phyloP scores from a whole-genome alignment of 2,888 invertebrate genomes.

The Drosophila glabriapex region DNA sequence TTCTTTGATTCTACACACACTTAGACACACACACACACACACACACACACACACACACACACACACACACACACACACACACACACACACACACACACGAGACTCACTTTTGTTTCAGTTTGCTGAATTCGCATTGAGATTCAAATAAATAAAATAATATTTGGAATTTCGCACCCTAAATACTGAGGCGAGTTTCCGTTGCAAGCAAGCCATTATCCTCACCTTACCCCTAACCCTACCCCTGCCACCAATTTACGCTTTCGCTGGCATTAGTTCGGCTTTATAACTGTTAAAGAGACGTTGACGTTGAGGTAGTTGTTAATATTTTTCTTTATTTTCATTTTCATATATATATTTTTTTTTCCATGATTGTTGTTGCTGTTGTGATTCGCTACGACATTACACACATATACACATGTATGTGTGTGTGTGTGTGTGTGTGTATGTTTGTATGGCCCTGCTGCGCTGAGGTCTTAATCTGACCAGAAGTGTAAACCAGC shows the following conservation, averaged over 20 bases:
- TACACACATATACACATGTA: conserved; percentile 30
- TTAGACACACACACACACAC: conserved; percentile 8
- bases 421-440: neutral
- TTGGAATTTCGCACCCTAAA: conserved; percentile 83
- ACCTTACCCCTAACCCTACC: conserved; percentile 5
- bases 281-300: conserved; percentile 73
- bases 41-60: neutral
- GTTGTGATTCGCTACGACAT: conserved; percentile 82
- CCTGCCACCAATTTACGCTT: neutral
- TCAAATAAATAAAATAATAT: conserved; percentile 83
- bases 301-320: conserved; percentile 72
- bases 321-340: conserved; percentile 61
- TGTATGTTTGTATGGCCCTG: conserved; percentile 26
- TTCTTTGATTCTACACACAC: conserved; percentile 36
- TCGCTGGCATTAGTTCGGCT: conserved; percentile 72
- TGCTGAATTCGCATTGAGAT: conserved; percentile 65
- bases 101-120: conserved; percentile 45
- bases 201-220: conserved; percentile 1
- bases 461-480: conserved; percentile 84
- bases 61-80: neutral
- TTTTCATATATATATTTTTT: conserved; percentile 20
- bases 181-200: conserved; percentile 35
- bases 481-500: conserved; percentile 83
- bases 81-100: neutral
- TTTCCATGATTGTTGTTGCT: conserved; percentile 75